A percentile compares a stretch with the other conserved stretches of the same genome.
Conservation (phyloP, 2,113 vertebrate species). For the Chaetorhynchus papuensis region DNA sequence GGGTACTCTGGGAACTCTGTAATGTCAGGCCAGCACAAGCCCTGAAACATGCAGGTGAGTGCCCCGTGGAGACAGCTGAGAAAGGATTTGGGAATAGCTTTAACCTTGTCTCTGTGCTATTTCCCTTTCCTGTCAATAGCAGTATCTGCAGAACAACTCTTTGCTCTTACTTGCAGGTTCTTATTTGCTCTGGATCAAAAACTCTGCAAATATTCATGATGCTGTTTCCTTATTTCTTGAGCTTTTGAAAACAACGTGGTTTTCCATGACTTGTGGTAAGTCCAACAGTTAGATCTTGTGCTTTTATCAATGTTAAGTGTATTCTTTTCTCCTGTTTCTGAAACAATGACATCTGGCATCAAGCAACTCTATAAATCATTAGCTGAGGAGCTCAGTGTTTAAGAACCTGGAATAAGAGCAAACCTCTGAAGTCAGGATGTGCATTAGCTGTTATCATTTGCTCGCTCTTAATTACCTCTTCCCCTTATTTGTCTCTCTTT, state of each 20-base stretch:
- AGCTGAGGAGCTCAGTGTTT: background rate
- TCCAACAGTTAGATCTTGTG: background rate
- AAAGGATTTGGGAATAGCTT: background rate
- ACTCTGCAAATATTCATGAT: background rate
- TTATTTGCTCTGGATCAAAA: background rate
- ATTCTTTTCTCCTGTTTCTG: background rate
- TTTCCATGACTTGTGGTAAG: background rate
- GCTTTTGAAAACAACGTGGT: background rate
- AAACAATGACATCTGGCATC: background rate
- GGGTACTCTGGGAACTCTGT: rapidly evolving
- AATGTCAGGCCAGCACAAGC: background rate
- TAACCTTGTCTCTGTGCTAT: background rate
- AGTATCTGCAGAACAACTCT: background rate
- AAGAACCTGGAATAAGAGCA: background rate
- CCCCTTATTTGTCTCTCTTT: slow-evolving; percentile 64
- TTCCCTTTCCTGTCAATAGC: background rate
- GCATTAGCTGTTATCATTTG: slow-evolving; percentile 29
- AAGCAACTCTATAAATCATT: background rate
- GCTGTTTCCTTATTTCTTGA: background rate
- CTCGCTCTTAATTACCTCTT: slow-evolving; percentile 60
- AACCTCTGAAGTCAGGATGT: slow-evolving; percentile 31
- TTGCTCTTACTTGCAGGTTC: background rate
- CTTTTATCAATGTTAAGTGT: background rate
- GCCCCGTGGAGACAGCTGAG: background rate
- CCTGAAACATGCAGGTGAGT: background rate